Percentiles rank a stretch among this genome's conserved stretches.
phyloP scores from a whole-genome alignment of 2,888 invertebrate genomes.

The Parelbella ahira region DNA sequence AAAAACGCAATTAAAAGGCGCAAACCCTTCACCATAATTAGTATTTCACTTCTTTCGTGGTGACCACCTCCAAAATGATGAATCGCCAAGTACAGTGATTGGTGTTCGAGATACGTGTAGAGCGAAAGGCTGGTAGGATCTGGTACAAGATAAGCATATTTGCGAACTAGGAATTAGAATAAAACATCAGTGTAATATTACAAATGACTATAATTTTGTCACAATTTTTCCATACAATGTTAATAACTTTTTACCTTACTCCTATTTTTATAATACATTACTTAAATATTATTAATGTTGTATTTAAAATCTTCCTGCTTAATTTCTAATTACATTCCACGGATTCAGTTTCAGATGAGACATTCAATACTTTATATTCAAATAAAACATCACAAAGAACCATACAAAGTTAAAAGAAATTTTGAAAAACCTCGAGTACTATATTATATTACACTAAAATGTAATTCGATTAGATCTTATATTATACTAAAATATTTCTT shows the following conservation, averaged over 20 bases:
- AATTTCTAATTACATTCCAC: constrained; percentile 72
- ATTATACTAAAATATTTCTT: constrained; percentile 77
- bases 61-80: too few relatives aligned
- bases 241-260: constrained; percentile 80
- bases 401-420: constrained; percentile 65
- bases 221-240: constrained; percentile 82
- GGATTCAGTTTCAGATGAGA: constrained; percentile 66
- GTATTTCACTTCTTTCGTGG: too few relatives aligned
- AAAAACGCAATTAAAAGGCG: too few relatives aligned
- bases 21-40: too few relatives aligned
- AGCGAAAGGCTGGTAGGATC: too few relatives aligned
- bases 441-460: constrained; percentile 72
- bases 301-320: constrained; percentile 78
- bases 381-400: constrained; percentile 59
- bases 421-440: constrained; percentile 62
- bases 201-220: constrained; percentile 82
- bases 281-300: constrained; percentile 75
- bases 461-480: constrained; percentile 80
- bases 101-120: too few relatives aligned
- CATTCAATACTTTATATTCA: constrained; percentile 45
- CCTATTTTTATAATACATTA: constrained; percentile 78
- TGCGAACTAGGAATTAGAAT: constrained; percentile 37
- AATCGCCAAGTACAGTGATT: too few relatives aligned
- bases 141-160: too few relatives aligned
- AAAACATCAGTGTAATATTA: constrained; percentile 77